Conservation (phyloP, 2,888 invertebrate species). For the Hyposoter didymator region DNA sequence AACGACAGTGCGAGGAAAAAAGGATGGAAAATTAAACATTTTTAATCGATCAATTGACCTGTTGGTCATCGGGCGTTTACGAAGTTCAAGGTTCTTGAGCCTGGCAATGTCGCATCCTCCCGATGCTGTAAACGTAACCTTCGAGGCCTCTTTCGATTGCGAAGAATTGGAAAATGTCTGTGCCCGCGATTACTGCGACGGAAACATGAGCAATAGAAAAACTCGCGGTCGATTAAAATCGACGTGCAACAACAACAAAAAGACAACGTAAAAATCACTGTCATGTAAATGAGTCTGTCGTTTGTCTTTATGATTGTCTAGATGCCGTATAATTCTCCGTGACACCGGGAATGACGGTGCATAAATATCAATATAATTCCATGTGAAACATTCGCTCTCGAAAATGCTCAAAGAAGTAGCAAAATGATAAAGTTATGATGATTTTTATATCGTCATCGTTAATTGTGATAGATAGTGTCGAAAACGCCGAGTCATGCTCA, state of each 20-base stretch:
- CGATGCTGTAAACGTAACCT: too few species aligned
- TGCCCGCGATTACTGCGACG: too few species aligned
- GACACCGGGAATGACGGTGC: conserved; percentile 2
- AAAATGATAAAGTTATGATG: conserved; percentile 4
- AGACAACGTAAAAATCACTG: background rate
- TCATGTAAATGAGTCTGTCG: background rate
- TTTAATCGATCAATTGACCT: too few species aligned
- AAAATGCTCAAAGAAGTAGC: background rate
- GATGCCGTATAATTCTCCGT: background rate
- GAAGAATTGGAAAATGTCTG: too few species aligned
- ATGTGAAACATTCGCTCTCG: background rate
- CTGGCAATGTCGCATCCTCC: too few species aligned
- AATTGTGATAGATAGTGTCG: conserved; percentile 13
- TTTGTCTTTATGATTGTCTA: background rate
- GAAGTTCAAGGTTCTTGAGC: too few species aligned
- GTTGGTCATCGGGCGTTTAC: too few species aligned
- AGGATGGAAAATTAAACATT: too few species aligned
- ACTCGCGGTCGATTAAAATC: background rate
- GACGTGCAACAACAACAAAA: background rate
- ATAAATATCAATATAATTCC: conserved; percentile 9
- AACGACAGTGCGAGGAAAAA: too few species aligned
- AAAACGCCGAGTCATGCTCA: conserved; percentile 16
- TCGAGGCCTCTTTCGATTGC: too few species aligned
- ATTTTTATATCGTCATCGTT: background rate
- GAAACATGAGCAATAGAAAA: background rate